Conservation (phyloP, 2,797 vertebrate genomes). For the Loriculus beryllinus region DNA sequence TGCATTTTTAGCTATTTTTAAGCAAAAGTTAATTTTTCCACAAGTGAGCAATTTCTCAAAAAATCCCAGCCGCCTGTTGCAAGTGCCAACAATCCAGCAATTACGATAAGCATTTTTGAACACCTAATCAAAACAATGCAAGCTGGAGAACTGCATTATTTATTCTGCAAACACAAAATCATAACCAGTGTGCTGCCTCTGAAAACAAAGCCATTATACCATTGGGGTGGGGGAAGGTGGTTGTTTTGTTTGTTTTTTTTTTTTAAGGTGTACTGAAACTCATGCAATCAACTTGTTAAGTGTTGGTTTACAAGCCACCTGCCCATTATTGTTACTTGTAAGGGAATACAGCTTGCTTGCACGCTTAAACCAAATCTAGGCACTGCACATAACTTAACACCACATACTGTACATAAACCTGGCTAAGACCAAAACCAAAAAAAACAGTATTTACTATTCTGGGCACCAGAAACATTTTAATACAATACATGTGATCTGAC, state of each 20-base stretch:
- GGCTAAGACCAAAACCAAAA: neutral
- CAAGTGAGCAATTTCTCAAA: neutral
- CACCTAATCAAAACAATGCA: conserved; percentile 41
- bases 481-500: rapidly evolving
- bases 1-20: neutral
- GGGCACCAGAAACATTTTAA: neutral
- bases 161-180: conserved; percentile 6
- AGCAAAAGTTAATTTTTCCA: neutral
- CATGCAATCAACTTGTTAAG: neutral
- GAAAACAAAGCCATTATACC: neutral
- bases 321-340: neutral
- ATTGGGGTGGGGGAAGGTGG: too few relatives aligned
- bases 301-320: neutral
- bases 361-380: neutral
- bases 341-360: neutral
- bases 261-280: neutral
- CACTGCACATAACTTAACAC: neutral
- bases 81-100: neutral
- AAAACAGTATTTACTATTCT: neutral
- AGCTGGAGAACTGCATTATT: neutral
- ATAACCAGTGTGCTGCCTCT: neutral
- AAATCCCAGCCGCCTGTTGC: neutral
- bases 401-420: neutral
- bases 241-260: too few relatives aligned
- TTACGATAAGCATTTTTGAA: conserved; percentile 8